Evolutionary conservation across 1,140 invertebrate genomes (phyloP).

Genomic region (Bombus confusus): DNA sequence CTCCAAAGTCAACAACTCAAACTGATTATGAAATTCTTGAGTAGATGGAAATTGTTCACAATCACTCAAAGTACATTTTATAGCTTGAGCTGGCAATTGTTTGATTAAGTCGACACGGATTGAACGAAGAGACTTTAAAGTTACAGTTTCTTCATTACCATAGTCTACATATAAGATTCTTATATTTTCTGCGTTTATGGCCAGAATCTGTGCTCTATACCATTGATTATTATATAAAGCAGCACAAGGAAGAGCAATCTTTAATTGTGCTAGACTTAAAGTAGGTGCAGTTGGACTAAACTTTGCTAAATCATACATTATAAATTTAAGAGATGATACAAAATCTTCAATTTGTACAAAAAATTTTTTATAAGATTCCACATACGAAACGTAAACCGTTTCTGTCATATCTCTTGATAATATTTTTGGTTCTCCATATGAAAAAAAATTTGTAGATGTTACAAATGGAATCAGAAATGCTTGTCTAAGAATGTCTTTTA

Average conservation of each 20-base stretch:
- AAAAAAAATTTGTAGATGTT: constrained; percentile 32
- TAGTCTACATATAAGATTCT: constrained; percentile 89
- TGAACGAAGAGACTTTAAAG: constrained; percentile 83
- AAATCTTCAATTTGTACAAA: constrained; percentile 87
- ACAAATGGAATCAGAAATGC: constrained; percentile 71
- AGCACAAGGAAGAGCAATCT: constrained; percentile 86
- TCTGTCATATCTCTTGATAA: constrained; percentile 76
- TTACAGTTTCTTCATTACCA: constrained; percentile 87
- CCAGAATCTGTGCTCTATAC: constrained; percentile 86
- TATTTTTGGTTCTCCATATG: constrained; percentile 82
- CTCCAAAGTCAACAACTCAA: constrained; percentile 81
- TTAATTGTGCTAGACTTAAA: constrained; percentile 81
- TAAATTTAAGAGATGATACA: constrained; percentile 81
- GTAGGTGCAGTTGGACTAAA: constrained; percentile 69
- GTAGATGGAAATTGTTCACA: constrained; percentile 79
- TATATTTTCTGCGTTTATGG: constrained; percentile 78
- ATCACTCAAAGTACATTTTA: constrained; percentile 87
- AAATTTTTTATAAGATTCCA: constrained; percentile 87
- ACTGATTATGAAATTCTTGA: constrained; percentile 72
- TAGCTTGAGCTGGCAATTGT: constrained; percentile 87
- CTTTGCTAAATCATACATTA: constrained; percentile 66
- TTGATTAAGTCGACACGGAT: constrained; percentile 86
- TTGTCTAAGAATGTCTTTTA: constrained; percentile 83
- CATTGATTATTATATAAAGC: constrained; percentile 88
- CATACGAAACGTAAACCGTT: constrained; percentile 86